phyloP scores from a whole-genome alignment of 2,888 invertebrate species.

The Magallana nippona region DNA sequence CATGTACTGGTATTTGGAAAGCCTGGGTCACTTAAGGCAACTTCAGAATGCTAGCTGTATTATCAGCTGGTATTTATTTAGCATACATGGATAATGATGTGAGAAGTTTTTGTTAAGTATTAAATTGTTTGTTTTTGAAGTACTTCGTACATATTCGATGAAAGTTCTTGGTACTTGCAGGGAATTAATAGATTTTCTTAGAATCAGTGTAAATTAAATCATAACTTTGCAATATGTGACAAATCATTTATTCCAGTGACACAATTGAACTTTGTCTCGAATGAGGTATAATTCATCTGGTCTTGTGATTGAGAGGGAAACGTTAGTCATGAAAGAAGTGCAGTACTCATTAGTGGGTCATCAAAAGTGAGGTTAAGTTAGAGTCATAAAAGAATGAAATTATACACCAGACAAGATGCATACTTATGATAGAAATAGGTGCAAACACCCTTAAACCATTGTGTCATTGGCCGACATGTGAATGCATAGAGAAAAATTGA shows the following conservation, averaged over 20 bases:
- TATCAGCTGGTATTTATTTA: too few species aligned
- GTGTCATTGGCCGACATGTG: conserved; percentile 15
- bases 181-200: background rate
- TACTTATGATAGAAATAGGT: background rate
- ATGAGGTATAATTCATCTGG: background rate
- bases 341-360: too few species aligned
- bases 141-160: background rate
- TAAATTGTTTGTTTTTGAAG: too few species aligned
- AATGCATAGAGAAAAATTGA: background rate
- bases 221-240: background rate
- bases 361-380: background rate
- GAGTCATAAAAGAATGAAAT: background rate
- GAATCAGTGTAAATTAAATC: background rate
- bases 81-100: too few species aligned
- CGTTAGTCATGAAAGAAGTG: background rate
- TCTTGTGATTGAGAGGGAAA: background rate
- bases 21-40: background rate
- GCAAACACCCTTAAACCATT: conserved; percentile 23
- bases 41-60: background rate
- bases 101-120: too few species aligned
- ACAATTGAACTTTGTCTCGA: background rate
- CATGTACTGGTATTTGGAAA: background rate
- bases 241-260: conserved; percentile 14
- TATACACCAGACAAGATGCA: background rate
- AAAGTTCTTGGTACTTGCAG: background rate